Base-by-base conservation (phyloP, 1,140 invertebrate species). In the Anadara kagoshimensis region DNA sequence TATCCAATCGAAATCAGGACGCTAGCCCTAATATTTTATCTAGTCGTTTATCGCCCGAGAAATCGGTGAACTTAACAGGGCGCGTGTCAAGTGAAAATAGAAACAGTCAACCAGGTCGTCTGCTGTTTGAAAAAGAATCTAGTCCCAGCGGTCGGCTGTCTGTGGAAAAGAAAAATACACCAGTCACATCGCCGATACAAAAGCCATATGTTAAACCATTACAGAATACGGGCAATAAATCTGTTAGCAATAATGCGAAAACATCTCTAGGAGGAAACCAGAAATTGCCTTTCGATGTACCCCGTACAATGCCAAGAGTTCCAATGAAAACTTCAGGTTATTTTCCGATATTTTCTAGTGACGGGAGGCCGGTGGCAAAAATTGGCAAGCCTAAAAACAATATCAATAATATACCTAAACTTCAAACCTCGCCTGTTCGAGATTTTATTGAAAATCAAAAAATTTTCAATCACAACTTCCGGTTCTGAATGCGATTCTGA, bases 281-380 rank as follows among this genome's bases (percentile, higher is more conserved):
- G 51, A 36, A 36, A 36, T 7, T 36, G 7, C 29, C 29, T 36
- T 36, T 36, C 7, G 29, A 36, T 7, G 29, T 36, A 36, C 29
- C 29, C 29, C 62, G 49, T 18, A 36, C 62, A 20, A 64, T 51
- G 41, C 51, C 62, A 1, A 45, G 45, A n/a, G n/a, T n/a, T 8
- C 62, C 62, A 5, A 24, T 36, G 7, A 51, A 62, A 0, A 36
- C 62, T 1, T 59, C 59, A 8, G 51, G 67, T 49, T 75, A 75
- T 56, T 75, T 75, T 49, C 73, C 73, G 4, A 26, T 75, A 16
- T 75, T 75, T 53, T 58, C 64, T 53, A 54, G 67, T 8, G 63
- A 75, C 62, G 73, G 73, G 58, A 26, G 53, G 8, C 74, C 74
- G 14, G 68, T 72, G 57, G 44, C 69, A 12, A 72, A 64, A 68